These are phyloP conservation scores for Dermochelys coriacea DNA, from an alignment of 2,797 vertebrate species.

Conservation along the genomic window DNA sequence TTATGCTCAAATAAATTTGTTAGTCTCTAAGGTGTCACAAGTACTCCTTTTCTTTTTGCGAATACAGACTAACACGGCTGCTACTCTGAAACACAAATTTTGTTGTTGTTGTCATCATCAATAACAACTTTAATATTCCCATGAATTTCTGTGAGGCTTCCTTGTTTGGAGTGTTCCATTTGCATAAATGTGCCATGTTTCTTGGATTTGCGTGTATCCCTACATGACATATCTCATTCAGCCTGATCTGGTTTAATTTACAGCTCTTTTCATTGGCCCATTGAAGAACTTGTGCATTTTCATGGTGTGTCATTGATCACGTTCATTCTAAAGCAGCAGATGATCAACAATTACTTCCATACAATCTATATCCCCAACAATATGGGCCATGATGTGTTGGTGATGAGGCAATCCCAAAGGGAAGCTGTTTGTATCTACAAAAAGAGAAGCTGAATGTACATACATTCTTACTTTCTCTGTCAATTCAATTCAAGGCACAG, in stretches of 20 bases:
- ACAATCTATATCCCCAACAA: not conserved
- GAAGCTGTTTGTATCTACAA: not conserved
- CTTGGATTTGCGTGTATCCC: not conserved
- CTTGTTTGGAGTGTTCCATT: not conserved
- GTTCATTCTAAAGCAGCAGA: not conserved
- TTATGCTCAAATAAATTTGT: too few relatives aligned
- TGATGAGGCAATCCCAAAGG: conserved; percentile 8
- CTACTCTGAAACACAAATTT: too few relatives aligned
- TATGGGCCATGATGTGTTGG: not conserved
- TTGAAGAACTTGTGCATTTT: not conserved
- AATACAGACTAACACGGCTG: too few relatives aligned
- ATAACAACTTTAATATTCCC: not conserved
- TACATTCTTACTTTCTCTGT: not conserved
- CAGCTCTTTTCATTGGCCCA: fast-evolving
- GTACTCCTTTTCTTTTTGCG: too few relatives aligned
- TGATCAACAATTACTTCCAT: not conserved
- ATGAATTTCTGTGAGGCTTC: not conserved
- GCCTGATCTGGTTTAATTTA: not conserved
- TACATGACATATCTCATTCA: not conserved
- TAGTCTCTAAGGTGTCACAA: too few relatives aligned
- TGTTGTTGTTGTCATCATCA: not conserved
- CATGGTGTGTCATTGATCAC: not conserved
- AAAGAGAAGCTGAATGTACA: not conserved
- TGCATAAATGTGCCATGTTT: not conserved
- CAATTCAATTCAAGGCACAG: fast-evolving